phyloP scores from a whole-genome alignment of 2,113 vertebrate genomes.

The Calidris pugnax region DNA sequence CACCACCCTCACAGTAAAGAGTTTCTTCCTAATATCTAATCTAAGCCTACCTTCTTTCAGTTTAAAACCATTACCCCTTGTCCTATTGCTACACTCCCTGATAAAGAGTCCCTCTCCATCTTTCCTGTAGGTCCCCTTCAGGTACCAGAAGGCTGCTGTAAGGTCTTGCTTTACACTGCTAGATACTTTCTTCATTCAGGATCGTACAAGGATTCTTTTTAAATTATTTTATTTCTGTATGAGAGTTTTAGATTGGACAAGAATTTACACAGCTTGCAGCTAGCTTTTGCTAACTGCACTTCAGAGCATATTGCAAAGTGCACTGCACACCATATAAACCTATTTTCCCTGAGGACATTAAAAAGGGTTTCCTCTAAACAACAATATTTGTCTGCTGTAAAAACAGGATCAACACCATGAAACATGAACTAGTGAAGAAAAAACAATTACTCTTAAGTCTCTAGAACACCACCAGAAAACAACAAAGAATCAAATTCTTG shows the following conservation, averaged over 20 bases:
- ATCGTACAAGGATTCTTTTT: fast-evolving
- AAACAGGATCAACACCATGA: neutral
- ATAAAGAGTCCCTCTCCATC: neutral
- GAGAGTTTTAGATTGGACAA: neutral
- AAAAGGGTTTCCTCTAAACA: neutral
- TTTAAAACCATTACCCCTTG: neutral
- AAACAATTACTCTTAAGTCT: neutral
- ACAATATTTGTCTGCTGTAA: neutral
- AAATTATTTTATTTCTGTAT: neutral
- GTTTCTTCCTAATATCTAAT: neutral
- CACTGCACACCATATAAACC: neutral
- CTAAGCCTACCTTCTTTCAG: neutral
- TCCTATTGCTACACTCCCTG: neutral
- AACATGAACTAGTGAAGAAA: neutral
- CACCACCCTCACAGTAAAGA: neutral
- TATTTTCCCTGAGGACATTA: neutral
- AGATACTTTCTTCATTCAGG: neutral
- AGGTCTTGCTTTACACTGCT: neutral
- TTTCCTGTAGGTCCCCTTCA: neutral
- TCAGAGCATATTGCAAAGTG: neutral
- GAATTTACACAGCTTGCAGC: neutral
- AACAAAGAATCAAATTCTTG: neutral
- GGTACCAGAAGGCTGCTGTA: neutral
- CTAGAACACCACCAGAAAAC: neutral
- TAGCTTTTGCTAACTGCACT: neutral